Percentiles rank a stretch among this genome's conserved stretches.
These are phyloP conservation scores for Tetranychus cinnabarinus DNA, from an alignment of 1,140 invertebrate species.

Conservation along the genomic window DNA sequence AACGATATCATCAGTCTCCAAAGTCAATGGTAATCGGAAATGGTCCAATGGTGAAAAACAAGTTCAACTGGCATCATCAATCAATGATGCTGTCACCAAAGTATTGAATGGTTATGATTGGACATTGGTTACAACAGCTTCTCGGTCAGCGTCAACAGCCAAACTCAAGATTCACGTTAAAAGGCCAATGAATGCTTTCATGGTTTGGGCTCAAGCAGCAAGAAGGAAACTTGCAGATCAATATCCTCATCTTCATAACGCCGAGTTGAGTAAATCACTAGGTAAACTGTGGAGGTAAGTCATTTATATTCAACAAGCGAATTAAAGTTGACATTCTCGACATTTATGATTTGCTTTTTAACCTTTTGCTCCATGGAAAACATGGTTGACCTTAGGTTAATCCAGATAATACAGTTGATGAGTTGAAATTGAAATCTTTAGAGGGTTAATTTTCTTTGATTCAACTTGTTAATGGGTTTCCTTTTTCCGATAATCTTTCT, in stretches of 20 bases:
- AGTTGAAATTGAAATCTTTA: too few species aligned
- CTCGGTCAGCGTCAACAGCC: neutral
- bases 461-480: neutral
- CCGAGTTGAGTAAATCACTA: slow-evolving; percentile 22
- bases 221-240: slow-evolving; percentile 59
- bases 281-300: neutral
- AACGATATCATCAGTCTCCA: too few species aligned
- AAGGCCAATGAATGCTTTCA: slow-evolving; percentile 82
- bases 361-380: too few species aligned
- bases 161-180: slow-evolving; percentile 50
- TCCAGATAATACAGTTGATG: too few species aligned
- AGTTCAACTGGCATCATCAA: neutral
- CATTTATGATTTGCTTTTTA: too few species aligned
- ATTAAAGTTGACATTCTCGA: too few species aligned
- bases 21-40: too few species aligned
- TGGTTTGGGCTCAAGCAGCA: slow-evolving; percentile 90
- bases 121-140: slow-evolving; percentile 39
- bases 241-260: slow-evolving; percentile 73
- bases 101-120: slow-evolving; percentile 49
- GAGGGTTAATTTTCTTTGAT: too few species aligned
- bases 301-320: too few species aligned
- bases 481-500: too few species aligned
- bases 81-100: slow-evolving; percentile 21
- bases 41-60: neutral
- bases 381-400: too few species aligned